Evolutionary conservation across 1,140 invertebrate species (phyloP), one percentile per base, ranked within the genome.

Genomic region (Drosophila subpulchrella): DNA sequence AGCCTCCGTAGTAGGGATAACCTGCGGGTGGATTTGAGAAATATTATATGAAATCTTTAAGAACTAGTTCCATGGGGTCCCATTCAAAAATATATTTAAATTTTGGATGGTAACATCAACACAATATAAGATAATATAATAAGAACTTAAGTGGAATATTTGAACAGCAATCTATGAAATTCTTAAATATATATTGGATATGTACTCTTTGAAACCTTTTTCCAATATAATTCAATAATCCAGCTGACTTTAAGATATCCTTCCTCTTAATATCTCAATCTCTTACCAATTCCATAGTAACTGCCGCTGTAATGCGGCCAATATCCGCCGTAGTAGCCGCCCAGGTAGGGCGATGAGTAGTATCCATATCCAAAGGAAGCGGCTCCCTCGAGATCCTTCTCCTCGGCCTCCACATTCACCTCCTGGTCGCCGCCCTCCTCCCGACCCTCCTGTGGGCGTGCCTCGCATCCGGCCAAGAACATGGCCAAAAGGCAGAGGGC

Each of bases 1-100:
- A 91, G 71, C 90, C 90, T 24, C 81, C 81, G n/a, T 91, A 91
- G 66, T 91, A 91, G 20, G 90, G 90, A 80, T 91, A 91, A 44
- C 90, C 90, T 91, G 20, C 6, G 7, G 27, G 2, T 41, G 11
- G 4, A 15, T 62, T 11, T n/a, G 13, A 20, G 38, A n/a, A 39
- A 20, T 44, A 50, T 13, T 6, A 1, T 2, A 12, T 32, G 1
- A 11, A 4, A 34, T 20, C 15, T 32, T 30, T 7, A 32, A 32
- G 30, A 32, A 27, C 27, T 27, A 3, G 27, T 27, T 27, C 0
- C 27, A 20, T 20, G 20, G 20, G 20, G 2, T 20, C 20, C 20
- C 20, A 20, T 0, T 27, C 27, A 27, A 27, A 27, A 27, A 27
- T 27, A 27, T 39, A 39, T 13, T 39, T 13, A 13, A 39, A 5